Conservation (phyloP, 2,797 vertebrate species). For the Parauchenoglanis punctatus region DNA sequence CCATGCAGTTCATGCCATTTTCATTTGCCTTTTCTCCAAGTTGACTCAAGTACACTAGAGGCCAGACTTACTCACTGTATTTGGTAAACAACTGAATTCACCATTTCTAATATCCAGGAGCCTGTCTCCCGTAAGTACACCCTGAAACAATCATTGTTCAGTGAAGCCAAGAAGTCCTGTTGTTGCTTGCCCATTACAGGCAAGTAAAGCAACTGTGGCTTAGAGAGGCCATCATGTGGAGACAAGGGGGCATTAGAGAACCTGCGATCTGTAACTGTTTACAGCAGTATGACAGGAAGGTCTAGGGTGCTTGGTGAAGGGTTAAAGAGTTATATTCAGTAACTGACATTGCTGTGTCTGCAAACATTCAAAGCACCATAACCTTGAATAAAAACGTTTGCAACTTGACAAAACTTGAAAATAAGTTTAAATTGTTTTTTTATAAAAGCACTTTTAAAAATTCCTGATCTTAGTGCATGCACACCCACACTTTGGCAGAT, state of each 20-base stretch:
- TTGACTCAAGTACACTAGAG: neutral
- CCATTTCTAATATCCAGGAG: neutral
- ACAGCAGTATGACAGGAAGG: slow-evolving; percentile 31
- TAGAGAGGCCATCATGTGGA: slow-evolving; percentile 40
- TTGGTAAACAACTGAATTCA: slow-evolving; percentile 15
- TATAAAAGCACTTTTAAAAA: neutral
- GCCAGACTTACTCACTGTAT: neutral
- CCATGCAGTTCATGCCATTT: neutral
- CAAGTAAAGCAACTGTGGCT: slow-evolving; percentile 29
- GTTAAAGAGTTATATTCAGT: neutral
- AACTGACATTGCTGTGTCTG: neutral
- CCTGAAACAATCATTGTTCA: slow-evolving; percentile 18
- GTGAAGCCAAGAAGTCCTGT: slow-evolving; percentile 24
- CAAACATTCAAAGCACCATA: neutral
- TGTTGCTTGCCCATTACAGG: neutral
- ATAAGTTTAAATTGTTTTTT: neutral
- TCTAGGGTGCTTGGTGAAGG: slow-evolving; percentile 26
- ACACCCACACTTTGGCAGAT: neutral
- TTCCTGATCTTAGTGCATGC: neutral
- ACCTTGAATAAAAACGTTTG: neutral
- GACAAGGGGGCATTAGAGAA: neutral
- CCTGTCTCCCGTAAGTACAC: slow-evolving; percentile 17
- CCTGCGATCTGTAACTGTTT: neutral
- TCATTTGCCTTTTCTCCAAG: neutral
- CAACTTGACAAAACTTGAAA: neutral